These are phyloP conservation scores for Diplodus sargus DNA, from an alignment of 2,797 vertebrate species.

Conservation along the genomic window DNA sequence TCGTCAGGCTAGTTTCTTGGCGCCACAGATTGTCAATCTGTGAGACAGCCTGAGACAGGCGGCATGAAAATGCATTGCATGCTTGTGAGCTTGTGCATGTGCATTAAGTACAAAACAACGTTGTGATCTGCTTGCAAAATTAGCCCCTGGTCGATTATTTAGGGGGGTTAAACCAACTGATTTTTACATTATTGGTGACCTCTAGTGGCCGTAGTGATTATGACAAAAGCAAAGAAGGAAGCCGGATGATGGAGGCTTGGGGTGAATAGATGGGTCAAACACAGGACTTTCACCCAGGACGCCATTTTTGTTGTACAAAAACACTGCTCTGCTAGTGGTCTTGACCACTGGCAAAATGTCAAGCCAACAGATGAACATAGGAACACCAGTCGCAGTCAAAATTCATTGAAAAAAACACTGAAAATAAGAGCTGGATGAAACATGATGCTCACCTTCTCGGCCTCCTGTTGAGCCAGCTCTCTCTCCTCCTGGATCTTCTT, in stretches of 20 bases:
- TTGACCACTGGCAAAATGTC: not conserved
- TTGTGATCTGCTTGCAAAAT: not conserved
- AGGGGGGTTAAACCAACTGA: no score
- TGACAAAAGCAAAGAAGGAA: no score
- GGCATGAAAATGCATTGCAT: not conserved
- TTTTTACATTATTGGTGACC: no score
- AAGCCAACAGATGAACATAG: not conserved
- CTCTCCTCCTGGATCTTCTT: constrained; percentile 87
- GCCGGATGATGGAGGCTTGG: no score
- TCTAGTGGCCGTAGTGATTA: no score
- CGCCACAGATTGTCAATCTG: not conserved
- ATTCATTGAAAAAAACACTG: no score
- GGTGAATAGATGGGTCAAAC: no score
- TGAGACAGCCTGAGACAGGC: not conserved
- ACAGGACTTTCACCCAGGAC: no score
- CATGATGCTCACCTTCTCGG: constrained; percentile 79
- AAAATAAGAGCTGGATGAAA: not conserved
- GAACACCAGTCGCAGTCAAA: not conserved
- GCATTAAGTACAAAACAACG: not conserved
- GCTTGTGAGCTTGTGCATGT: not conserved
- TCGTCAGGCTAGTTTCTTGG: not conserved
- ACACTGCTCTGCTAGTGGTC: not conserved
- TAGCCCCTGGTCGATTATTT: no score
- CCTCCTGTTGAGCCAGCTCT: constrained; percentile 84
- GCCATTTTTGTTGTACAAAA: not conserved